Conservation (phyloP, 2,888 invertebrate genomes). For the Argyresthia albistria region DNA sequence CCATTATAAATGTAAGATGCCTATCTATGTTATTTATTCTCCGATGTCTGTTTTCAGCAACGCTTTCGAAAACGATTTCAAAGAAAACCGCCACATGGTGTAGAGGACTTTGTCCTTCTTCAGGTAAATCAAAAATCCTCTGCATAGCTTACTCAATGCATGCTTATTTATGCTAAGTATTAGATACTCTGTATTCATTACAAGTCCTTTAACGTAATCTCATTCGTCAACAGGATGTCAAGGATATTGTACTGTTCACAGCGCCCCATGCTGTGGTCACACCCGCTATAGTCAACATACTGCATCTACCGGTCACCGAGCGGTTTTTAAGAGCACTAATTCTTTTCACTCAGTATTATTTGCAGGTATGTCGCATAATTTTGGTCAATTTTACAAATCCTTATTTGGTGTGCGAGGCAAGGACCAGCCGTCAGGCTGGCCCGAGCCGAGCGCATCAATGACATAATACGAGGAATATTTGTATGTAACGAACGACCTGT, state of each 20-base stretch:
- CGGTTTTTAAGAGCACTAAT: conserved; percentile 68
- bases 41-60: conserved; percentile 21
- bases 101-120: conserved; percentile 54
- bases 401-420: too few relatives aligned
- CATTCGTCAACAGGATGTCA: conserved; percentile 55
- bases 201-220: too few relatives aligned
- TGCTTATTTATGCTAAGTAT: too few relatives aligned
- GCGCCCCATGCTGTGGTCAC: conserved; percentile 48
- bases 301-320: conserved; percentile 65
- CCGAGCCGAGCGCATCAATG: too few relatives aligned
- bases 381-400: too few relatives aligned
- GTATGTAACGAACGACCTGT: too few relatives aligned
- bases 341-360: conserved; percentile 72
- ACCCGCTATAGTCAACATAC: conserved; percentile 57
- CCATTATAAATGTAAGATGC: too few relatives aligned
- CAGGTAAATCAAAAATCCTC: conserved; percentile 21
- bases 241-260: conserved; percentile 66
- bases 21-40: too few relatives aligned
- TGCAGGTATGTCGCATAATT: conserved; percentile 28
- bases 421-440: too few relatives aligned
- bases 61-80: conserved; percentile 59
- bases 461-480: too few relatives aligned
- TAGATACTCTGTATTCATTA: too few relatives aligned
- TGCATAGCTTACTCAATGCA: too few relatives aligned
- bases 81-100: conserved; percentile 38